These are phyloP conservation scores for Heliconius erato DNA, from an alignment of 2,888 invertebrate genomes.

Conservation along the genomic window DNA sequence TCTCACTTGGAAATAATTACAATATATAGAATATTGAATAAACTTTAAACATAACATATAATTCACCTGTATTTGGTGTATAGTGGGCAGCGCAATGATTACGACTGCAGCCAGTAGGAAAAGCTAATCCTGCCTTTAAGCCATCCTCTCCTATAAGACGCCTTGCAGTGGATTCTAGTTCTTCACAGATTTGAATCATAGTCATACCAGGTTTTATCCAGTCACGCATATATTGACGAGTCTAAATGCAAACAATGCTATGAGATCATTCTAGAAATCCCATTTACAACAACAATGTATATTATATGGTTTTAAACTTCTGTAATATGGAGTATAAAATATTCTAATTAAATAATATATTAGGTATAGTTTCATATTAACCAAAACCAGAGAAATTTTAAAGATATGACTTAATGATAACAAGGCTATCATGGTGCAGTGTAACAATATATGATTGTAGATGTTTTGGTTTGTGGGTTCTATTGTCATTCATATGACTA, in stretches of 20 bases:
- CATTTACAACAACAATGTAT: too few relatives aligned
- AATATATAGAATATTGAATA: background rate
- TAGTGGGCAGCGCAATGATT: slow-evolving; percentile 99
- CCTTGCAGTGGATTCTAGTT: slow-evolving; percentile 96
- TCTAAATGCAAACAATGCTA: slow-evolving; percentile 83
- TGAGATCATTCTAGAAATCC: background rate
- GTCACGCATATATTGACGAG: slow-evolving; percentile 95
- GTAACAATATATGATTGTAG: background rate
- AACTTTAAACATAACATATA: background rate
- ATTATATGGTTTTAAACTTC: background rate
- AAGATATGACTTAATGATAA: background rate
- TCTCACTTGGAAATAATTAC: background rate
- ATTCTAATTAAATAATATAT: background rate
- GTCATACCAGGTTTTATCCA: slow-evolving; percentile 99
- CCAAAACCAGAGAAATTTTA: background rate
- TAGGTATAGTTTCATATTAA: background rate
- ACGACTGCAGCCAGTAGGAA: slow-evolving; percentile 99
- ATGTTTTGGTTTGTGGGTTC: background rate
- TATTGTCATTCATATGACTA: background rate
- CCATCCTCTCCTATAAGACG: slow-evolving; percentile 97
- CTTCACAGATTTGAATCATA: slow-evolving; percentile 99
- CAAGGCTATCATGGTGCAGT: background rate
- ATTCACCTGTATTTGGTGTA: slow-evolving; percentile 97
- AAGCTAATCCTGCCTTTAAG: slow-evolving; percentile 96
- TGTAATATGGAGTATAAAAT: background rate